Conservation (phyloP, 2,797 vertebrate species). For the Cichlasoma orientale region DNA sequence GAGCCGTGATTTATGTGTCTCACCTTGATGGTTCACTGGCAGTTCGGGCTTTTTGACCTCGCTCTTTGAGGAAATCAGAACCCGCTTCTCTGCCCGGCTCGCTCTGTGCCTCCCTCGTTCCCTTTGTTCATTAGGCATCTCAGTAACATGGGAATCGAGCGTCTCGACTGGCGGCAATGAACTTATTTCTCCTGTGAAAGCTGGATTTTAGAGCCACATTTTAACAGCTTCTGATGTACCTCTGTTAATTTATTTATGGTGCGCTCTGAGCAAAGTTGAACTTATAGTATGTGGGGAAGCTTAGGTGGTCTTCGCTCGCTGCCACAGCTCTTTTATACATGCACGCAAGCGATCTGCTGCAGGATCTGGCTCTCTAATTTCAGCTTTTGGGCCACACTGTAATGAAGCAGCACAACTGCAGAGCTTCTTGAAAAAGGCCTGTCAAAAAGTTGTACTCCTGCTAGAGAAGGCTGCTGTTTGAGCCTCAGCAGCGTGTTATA, state of each 20-base stretch:
- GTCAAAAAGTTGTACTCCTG: constrained; percentile 53
- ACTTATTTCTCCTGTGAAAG: constrained; percentile 46
- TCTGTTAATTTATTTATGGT: constrained; percentile 10
- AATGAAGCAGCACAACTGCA: constrained; percentile 66
- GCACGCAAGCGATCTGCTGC: constrained; percentile 47
- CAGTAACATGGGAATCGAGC: constrained; percentile 51
- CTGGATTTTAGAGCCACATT: constrained; percentile 41
- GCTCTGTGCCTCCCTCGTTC: constrained; percentile 37
- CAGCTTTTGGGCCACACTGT: constrained; percentile 75
- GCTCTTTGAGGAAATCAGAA: constrained; percentile 50
- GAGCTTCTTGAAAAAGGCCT: constrained; percentile 55
- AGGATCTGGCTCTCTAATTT: constrained; percentile 75
- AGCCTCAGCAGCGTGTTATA: not conserved
- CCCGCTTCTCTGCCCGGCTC: constrained; percentile 32
- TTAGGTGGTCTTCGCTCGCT: constrained; percentile 37
- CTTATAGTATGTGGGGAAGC: constrained; percentile 2
- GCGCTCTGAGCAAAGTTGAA: not conserved
- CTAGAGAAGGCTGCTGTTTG: constrained; percentile 19
- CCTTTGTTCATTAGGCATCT: constrained; percentile 54
- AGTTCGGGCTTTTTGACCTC: constrained; percentile 56
- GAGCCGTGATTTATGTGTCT: constrained; percentile 50
- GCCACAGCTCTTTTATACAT: constrained; percentile 47
- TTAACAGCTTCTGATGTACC: not conserved
- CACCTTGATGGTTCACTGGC: constrained; percentile 57
- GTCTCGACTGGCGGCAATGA: constrained; percentile 54